Conservation (phyloP, 1,140 invertebrate genomes). For the Eurytemora carolleeae region DNA sequence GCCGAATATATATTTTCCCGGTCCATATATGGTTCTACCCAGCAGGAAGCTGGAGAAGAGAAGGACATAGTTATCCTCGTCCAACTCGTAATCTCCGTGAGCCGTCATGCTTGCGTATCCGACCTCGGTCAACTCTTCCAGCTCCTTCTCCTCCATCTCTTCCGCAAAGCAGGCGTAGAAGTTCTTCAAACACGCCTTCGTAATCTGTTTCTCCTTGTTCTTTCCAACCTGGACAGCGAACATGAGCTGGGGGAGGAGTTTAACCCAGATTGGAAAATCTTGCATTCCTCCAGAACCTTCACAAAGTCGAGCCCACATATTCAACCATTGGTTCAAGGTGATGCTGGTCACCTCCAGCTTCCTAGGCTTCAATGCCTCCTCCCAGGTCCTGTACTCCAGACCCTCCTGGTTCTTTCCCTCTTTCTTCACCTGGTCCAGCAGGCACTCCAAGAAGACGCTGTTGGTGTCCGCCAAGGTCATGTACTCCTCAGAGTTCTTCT, state of each 20-base stretch:
- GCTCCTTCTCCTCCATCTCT: no score
- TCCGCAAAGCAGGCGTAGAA: no score
- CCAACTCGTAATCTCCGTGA: conserved; percentile 17
- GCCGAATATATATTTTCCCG: conserved; percentile 20
- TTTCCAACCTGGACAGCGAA: conserved; percentile 19
- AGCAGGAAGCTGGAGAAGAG: conserved; percentile 19
- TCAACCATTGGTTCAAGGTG: conserved; percentile 20
- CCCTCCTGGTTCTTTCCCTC: background rate
- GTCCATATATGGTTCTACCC: conserved; percentile 19
- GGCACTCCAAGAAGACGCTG: conserved; percentile 3
- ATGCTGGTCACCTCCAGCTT: background rate
- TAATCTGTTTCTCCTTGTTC: no score
- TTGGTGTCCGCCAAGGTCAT: background rate
- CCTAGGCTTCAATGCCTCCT: conserved; percentile 2
- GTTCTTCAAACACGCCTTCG: no score
- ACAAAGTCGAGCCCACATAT: conserved; percentile 20
- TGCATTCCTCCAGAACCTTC: conserved; percentile 19
- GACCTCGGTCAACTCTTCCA: no score
- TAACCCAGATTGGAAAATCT: conserved; percentile 19
- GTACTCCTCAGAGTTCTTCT: background rate
- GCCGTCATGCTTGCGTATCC: conserved; percentile 1
- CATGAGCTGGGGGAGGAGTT: conserved; percentile 18
- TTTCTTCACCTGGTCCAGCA: conserved; percentile 5
- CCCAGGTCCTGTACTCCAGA: conserved; percentile 1
- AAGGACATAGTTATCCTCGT: conserved; percentile 18